These are phyloP conservation scores for Dicyrtoma fusca DNA, from an alignment of 2,888 invertebrate genomes.

Conservation along the genomic window DNA sequence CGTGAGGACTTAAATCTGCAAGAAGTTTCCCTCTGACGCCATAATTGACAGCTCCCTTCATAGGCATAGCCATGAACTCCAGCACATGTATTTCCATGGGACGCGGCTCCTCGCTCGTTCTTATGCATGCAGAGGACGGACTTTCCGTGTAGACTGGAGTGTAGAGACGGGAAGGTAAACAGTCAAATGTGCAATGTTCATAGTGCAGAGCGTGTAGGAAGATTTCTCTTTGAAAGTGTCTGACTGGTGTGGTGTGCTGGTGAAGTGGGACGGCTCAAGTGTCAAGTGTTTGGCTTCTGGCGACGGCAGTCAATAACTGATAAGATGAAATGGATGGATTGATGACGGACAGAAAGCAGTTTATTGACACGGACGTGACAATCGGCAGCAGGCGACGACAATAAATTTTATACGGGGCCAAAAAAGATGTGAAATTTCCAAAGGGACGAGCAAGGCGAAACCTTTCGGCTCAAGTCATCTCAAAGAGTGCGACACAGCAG, in stretches of 20 bases:
- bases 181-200: background rate
- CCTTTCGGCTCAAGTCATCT: constrained; percentile 18
- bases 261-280: constrained; percentile 28
- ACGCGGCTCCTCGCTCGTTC: no score
- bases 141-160: background rate
- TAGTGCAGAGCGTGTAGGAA: background rate
- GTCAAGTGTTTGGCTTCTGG: constrained; percentile 38
- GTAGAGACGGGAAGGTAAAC: background rate
- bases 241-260: no score
- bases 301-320: constrained; percentile 34
- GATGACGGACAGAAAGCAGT: constrained; percentile 31
- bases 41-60: no score
- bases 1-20: no score
- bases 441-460: background rate
- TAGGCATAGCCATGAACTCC: no score
- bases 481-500: constrained; percentile 18
- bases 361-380: constrained; percentile 38
- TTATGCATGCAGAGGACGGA: no score
- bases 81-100: no score
- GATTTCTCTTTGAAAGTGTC: constrained; percentile 17
- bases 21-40: no score
- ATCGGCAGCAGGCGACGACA: constrained; percentile 39
- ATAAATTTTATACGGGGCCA: constrained; percentile 39
- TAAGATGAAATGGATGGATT: constrained; percentile 33
- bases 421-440: constrained; percentile 28